Conservation (phyloP, 2,797 vertebrate genomes). For the Chromis chromis region DNA sequence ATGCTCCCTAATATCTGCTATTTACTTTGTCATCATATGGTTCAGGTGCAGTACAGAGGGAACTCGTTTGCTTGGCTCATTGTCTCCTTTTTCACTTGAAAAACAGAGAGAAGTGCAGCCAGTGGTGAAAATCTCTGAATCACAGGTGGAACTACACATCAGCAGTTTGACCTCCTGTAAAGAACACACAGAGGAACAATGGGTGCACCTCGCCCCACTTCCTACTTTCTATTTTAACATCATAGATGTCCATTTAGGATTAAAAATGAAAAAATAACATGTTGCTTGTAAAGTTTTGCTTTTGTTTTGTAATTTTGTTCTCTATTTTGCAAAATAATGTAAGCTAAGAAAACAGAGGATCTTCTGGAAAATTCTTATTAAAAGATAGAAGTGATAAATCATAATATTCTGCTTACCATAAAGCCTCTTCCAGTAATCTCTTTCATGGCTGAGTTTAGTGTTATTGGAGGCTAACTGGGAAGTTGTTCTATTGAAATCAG, state of each 20-base stretch:
- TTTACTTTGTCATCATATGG: neutral
- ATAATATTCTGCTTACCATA: conserved; percentile 30
- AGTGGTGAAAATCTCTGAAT: neutral
- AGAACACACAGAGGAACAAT: neutral
- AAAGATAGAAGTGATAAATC: neutral
- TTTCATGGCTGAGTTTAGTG: neutral
- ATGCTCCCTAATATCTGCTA: too few relatives aligned
- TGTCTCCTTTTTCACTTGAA: too few relatives aligned
- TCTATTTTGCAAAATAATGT: too few relatives aligned
- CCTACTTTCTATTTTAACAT: neutral
- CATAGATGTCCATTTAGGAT: neutral
- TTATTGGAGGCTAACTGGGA: neutral
- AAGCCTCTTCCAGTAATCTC: fast-evolving
- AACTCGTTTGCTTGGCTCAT: too few relatives aligned
- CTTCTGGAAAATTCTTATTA: neutral
- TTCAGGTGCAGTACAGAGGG: neutral
- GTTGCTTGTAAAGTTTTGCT: neutral
- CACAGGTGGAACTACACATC: conserved; percentile 1
- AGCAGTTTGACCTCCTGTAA: neutral
- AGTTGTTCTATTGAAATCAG: neutral
- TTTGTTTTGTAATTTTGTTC: too few relatives aligned
- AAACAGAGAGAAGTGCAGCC: neutral
- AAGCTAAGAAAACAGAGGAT: too few relatives aligned
- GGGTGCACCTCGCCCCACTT: neutral
- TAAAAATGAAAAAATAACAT: neutral